Percentiles rank a stretch among this genome's conserved stretches.
Evolutionary conservation across 1,140 invertebrate genomes (phyloP).

Genomic region (Drosophila dunni): DNA sequence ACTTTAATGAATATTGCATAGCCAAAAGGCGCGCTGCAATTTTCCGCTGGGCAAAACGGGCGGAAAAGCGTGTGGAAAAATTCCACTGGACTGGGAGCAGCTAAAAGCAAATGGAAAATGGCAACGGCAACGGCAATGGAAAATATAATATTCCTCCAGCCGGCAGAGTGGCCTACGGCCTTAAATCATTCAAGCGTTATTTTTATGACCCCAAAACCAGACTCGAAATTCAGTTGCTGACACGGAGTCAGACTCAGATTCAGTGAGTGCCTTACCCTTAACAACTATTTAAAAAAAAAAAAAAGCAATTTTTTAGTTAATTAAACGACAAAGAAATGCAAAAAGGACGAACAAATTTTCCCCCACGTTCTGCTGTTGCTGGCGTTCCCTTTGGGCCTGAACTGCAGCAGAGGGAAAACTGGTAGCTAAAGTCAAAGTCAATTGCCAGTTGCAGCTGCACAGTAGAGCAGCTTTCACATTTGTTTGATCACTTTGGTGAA

Average conservation of each 20-base stretch:
- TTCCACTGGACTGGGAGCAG: conserved; percentile 13
- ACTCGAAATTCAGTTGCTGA: conserved; percentile 14
- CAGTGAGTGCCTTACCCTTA: not conserved
- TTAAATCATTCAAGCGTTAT: conserved; percentile 68
- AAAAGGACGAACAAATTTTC: conserved; percentile 59
- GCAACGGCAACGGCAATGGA: conserved; percentile 29
- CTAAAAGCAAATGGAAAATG: conserved; percentile 61
- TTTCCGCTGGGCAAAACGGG: not conserved
- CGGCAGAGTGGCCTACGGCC: conserved; percentile 63
- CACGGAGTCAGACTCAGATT: not conserved
- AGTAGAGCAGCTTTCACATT: not conserved
- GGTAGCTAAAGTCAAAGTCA: conserved; percentile 35
- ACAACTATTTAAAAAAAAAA: conserved; percentile 68
- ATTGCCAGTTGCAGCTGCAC: conserved; percentile 19
- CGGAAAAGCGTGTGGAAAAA: conserved; percentile 13
- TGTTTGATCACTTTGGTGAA: not conserved
- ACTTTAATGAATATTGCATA: conserved; percentile 78
- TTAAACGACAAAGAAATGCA: conserved; percentile 80
- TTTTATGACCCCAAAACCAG: conserved; percentile 51
- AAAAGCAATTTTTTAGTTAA: conserved; percentile 84
- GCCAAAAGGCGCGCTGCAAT: conserved; percentile 31
- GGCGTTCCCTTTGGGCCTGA: not conserved
- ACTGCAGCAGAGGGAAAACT: not conserved
- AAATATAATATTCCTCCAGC: conserved; percentile 65
- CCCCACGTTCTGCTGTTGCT: conserved; percentile 4